A percentile compares a stretch with the other conserved stretches of the same genome.
Conservation (phyloP, 2,797 vertebrate species). For the Alauda arvensis region DNA sequence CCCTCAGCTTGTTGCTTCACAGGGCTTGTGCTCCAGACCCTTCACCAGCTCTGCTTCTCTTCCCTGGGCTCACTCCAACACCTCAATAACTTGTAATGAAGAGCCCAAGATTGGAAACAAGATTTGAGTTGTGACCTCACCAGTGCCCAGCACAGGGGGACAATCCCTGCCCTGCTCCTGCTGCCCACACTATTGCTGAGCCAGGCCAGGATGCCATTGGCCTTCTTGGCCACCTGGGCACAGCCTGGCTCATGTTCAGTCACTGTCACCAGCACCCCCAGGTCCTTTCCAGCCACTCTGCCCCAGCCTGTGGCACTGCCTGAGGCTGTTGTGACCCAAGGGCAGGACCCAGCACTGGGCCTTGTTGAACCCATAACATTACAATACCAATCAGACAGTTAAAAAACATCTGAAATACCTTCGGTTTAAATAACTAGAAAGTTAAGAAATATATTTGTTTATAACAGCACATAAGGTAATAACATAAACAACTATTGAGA, state of each 20-base stretch:
- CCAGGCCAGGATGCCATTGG: background rate
- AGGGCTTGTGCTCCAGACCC: background rate
- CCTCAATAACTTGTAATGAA: background rate
- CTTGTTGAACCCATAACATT: background rate
- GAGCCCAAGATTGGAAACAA: accelerated
- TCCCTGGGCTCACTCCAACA: accelerated
- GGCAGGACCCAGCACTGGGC: background rate
- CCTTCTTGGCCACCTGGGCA: background rate
- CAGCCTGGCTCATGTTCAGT: background rate
- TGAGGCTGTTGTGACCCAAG: background rate
- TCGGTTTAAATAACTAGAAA: background rate
- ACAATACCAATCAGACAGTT: background rate
- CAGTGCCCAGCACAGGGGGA: background rate
- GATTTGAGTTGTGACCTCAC: accelerated
- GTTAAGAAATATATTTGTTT: background rate
- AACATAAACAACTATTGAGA: background rate
- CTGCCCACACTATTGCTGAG: background rate
- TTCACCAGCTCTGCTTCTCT: accelerated
- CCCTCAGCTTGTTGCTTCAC: background rate
- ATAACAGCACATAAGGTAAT: background rate
- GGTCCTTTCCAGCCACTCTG: background rate
- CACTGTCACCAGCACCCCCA: background rate
- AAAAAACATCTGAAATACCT: background rate
- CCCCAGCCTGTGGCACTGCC: accelerated
- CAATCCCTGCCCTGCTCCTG: background rate